A percentile compares a stretch with the other conserved stretches of the same genome.
phyloP scores from a whole-genome alignment of 2,797 vertebrate species.

The Thunnus albacares region DNA sequence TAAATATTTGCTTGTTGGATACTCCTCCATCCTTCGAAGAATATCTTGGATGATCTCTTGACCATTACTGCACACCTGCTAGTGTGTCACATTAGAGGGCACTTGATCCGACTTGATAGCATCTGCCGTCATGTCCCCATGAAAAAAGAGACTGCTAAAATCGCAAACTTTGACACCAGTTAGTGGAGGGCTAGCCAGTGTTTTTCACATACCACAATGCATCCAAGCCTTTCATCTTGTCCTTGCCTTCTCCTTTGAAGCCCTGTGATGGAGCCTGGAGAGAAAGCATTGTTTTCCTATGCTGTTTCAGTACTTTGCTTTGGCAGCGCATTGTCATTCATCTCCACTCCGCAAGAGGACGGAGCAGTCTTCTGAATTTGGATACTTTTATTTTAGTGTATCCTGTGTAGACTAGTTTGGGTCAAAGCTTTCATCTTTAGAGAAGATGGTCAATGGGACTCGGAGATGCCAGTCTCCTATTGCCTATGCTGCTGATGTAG shows the following conservation, averaged over 20 bases:
- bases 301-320: constrained; percentile 68
- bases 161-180: constrained; percentile 44
- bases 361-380: constrained; percentile 54
- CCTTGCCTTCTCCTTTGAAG: constrained; percentile 71
- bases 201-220: constrained; percentile 59
- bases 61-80: constrained; percentile 24
- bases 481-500: constrained; percentile 47
- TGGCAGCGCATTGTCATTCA: constrained; percentile 65
- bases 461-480: constrained; percentile 41
- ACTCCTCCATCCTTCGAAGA: constrained; percentile 25
- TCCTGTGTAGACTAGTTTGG: constrained; percentile 21
- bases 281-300: constrained; percentile 73
- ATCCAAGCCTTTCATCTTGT: constrained; percentile 70
- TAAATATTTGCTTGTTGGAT: constrained; percentile 51
- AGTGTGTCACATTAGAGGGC: constrained; percentile 28
- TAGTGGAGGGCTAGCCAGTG: constrained; percentile 48
- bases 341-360: constrained; percentile 57
- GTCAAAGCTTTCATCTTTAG: constrained; percentile 67
- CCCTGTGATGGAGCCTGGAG: constrained; percentile 48
- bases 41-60: constrained; percentile 26
- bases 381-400: constrained; percentile 48
- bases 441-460: constrained; percentile 61
- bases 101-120: constrained; percentile 25
- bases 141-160: constrained; percentile 37
- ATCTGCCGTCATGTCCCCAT: constrained; percentile 40